Evolutionary conservation across 2,888 invertebrate genomes (phyloP), one percentile per base, ranked within the genome.

Genomic region (Schizaphis graminum): DNA sequence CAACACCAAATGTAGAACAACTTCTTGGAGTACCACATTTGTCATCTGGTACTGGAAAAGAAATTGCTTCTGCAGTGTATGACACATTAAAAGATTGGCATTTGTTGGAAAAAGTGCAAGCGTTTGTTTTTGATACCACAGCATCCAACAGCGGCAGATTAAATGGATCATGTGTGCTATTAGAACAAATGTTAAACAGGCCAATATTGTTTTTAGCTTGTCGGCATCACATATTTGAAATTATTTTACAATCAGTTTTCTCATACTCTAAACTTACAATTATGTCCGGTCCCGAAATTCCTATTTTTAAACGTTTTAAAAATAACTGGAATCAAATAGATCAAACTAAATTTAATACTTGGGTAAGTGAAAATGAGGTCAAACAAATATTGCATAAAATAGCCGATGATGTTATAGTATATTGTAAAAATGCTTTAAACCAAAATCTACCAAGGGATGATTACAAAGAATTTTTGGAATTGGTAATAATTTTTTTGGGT

Each of bases 171-270:
- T 93, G 89, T 87, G 89, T 93, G 35, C 53, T 87, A 26, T 61
- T 92, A 86, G 92, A 92, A 53, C 86, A 56, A 87, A 28, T 57
- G 35, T 44, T 92, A 86, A 61, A 61, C 49, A 49, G 49, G 13
- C 49, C 49, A 49, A 49, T 49, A 49, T 11, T 49, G 49, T 49
- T 49, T 49, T 49, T 49, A 49, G 49, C 49, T 49, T 49, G 49
- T 49, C 49, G 11, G 49, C 49, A 49, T 49, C 49, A 49, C 49
- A 49, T 49, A 41, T 95, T 94, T 89, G 95, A 95, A 91, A 41
- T 95, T 61, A 61, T 85, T 49, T 44, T 84, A 41, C 56, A 92
- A 85, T 44, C 35, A n/a, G 86, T 49, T 44, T 85, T 92, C 56
- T 56, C 47, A 47, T 35, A 44, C 26, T 47, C 49, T 26, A 49